phyloP scores from a whole-genome alignment of 37 sponge, comb jelly and placozoan genomes.

The Axinella damicornis region DNA sequence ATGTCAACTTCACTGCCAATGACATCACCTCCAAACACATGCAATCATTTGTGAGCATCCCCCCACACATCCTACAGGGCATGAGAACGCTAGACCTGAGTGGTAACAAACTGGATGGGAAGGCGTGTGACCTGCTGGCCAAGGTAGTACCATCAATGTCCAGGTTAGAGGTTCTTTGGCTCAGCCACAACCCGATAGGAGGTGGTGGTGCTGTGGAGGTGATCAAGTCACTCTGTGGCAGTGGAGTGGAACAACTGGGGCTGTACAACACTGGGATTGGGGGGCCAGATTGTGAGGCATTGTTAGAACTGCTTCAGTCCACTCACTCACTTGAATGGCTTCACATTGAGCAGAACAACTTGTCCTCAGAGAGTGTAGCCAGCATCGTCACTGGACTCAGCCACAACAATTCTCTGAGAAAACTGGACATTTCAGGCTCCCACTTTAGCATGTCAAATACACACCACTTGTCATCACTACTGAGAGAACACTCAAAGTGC shows the following conservation, averaged over 20 bases:
- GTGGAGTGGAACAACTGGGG: not conserved
- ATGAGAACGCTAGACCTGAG: not conserved
- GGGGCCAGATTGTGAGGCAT: not conserved
- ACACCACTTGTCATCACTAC: too few species aligned
- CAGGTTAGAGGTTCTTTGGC: not conserved
- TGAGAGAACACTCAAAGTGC: not conserved
- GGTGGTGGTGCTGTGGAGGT: constrained; percentile 18
- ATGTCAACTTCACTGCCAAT: not conserved
- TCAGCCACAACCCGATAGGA: constrained; percentile 1
- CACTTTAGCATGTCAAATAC: too few species aligned
- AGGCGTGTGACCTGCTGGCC: constrained; percentile 7
- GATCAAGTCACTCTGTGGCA: not conserved
- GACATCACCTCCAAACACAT: not conserved
- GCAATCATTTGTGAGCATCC: not conserved
- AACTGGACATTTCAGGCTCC: too few species aligned
- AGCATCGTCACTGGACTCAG: constrained; percentile 7
- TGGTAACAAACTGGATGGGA: constrained; percentile 2
- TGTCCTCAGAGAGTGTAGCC: constrained; percentile 5
- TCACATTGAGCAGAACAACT: not conserved
- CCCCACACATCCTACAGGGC: not conserved
- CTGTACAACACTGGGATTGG: constrained; percentile 3
- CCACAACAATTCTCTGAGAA: constrained; percentile 1
- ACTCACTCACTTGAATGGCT: not conserved
- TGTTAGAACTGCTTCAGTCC: not conserved
- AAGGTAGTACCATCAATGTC: constrained; percentile 2